phyloP scores from a whole-genome alignment of 2,797 vertebrate genomes.

The Cyclura pinguis region DNA sequence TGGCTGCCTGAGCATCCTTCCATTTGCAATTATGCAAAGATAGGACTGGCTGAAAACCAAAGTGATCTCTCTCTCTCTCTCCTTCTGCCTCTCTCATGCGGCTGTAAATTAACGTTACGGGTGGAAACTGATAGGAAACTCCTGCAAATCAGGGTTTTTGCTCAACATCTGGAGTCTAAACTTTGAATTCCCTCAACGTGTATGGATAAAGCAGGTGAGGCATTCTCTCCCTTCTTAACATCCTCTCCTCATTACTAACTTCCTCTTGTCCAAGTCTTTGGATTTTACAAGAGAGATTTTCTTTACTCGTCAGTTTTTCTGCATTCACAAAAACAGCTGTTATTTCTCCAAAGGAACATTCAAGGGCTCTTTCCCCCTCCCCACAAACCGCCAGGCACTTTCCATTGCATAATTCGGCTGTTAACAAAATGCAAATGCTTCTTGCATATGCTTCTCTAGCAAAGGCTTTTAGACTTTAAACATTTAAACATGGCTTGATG shows the following conservation, averaged over 20 bases:
- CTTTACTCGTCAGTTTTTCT: conserved; percentile 50
- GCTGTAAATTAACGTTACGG: conserved; percentile 67
- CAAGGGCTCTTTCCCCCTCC: background rate
- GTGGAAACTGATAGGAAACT: conserved; percentile 66
- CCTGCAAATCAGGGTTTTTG: conserved; percentile 51
- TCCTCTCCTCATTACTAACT: conserved; percentile 62
- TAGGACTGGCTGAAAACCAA: conserved; percentile 68
- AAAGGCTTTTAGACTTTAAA: conserved; percentile 54
- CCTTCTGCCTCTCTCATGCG: conserved; percentile 50
- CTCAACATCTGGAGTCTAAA: conserved; percentile 62
- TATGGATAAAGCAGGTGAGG: conserved; percentile 70
- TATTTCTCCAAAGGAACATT: conserved; percentile 59
- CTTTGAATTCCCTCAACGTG: conserved; percentile 61
- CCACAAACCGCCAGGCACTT: conserved; percentile 20
- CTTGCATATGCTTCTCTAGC: conserved; percentile 37
- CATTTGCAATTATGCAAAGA: conserved; percentile 11
- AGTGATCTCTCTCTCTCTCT: conserved; percentile 25
- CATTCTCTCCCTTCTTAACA: conserved; percentile 63
- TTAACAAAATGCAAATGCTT: conserved; percentile 61
- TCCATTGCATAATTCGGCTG: conserved; percentile 67
- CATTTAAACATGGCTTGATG: background rate
- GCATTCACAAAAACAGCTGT: conserved; percentile 64
- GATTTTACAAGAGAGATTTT: conserved; percentile 55
- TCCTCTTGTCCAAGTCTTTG: conserved; percentile 57
- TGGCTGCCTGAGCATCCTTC: conserved; percentile 39